These are phyloP conservation scores for Scaptomyza polygonia DNA, from an alignment of 2,888 invertebrate species.

Conservation along the genomic window DNA sequence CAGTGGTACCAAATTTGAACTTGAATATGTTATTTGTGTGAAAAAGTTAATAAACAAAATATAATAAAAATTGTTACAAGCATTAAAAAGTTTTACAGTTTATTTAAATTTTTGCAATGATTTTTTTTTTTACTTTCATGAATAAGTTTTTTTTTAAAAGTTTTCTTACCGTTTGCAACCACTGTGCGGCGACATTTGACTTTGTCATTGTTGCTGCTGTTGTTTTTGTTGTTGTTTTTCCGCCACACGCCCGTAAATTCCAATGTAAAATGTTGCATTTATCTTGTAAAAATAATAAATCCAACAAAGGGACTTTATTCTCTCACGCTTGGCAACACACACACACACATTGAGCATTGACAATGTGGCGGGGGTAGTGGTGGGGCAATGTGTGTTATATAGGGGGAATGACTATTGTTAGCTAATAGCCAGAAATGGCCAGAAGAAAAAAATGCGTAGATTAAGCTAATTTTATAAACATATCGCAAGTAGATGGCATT, in stretches of 20 bases:
- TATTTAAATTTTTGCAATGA: background rate
- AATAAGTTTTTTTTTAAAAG: background rate
- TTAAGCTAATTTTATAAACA: constrained; percentile 74
- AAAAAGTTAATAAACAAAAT: no score
- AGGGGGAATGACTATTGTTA: constrained; percentile 48
- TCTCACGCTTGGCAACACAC: constrained; percentile 72
- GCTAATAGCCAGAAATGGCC: constrained; percentile 58
- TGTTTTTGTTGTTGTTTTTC: constrained; percentile 38
- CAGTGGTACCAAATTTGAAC: constrained; percentile 36
- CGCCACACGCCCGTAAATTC: constrained; percentile 72
- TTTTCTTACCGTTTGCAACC: constrained; percentile 13
- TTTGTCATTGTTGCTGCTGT: constrained; percentile 42
- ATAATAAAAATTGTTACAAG: no score
- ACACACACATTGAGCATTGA: constrained; percentile 39
- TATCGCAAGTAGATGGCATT: constrained; percentile 45
- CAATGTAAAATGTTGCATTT: constrained; percentile 80
- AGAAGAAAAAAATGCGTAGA: constrained; percentile 49
- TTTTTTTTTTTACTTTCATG: no score
- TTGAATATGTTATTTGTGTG: no score
- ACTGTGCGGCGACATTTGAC: constrained; percentile 69
- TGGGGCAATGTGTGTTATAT: no score
- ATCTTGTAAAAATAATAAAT: constrained; percentile 81
- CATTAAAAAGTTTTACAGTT: no score
- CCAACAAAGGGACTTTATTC: constrained; percentile 73
- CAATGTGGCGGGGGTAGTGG: no score